phyloP scores from a whole-genome alignment of 2,113 vertebrate genomes.

The Platysternon megacephalum region DNA sequence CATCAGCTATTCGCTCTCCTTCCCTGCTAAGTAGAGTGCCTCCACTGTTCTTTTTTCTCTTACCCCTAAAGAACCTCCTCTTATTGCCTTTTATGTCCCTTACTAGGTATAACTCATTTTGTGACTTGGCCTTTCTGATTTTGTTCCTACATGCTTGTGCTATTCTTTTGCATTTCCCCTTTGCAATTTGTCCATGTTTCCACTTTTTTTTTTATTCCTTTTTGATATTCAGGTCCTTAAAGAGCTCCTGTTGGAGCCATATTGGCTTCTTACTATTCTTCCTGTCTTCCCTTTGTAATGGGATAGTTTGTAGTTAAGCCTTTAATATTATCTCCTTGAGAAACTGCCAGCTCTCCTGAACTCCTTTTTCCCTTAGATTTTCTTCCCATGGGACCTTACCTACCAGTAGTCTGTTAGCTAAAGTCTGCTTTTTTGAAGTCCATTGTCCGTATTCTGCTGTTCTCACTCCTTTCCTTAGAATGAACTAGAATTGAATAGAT shows the following conservation, averaged over 20 bases:
- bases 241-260: background rate
- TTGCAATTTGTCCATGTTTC: background rate
- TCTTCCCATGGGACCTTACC: too few species aligned
- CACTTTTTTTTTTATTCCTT: background rate
- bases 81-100: background rate
- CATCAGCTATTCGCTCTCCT: background rate
- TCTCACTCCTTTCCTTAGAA: too few species aligned
- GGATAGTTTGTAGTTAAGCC: background rate
- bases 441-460: too few species aligned
- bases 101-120: background rate
- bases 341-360: background rate
- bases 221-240: background rate
- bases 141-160: background rate
- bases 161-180: background rate
- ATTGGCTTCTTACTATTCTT: background rate
- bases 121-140: background rate
- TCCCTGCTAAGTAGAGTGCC: background rate
- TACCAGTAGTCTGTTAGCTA: too few species aligned
- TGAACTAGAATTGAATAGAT: too few species aligned
- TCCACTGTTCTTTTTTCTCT: background rate
- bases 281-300: background rate
- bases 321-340: background rate
- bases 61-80: background rate
- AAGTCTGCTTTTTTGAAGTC: too few species aligned
- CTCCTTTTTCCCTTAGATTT: background rate